Evolutionary conservation across 2,113 vertebrate genomes (phyloP), one percentile per base, ranked within the genome.

Genomic region (Alouatta palliata): DNA sequence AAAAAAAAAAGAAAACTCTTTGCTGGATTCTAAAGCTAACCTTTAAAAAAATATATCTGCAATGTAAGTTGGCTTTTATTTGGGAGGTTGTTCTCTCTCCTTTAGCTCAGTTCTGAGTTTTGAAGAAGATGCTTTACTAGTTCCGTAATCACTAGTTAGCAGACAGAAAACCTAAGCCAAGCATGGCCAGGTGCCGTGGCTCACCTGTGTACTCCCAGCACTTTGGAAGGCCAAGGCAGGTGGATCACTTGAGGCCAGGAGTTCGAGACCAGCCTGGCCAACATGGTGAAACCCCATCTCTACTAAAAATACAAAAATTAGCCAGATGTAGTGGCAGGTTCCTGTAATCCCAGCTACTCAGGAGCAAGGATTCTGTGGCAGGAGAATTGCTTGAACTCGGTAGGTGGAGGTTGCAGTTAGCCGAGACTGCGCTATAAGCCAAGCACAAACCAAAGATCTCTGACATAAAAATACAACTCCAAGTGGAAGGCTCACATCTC

Each of bases 21-120:
- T 17, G 56, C n/a, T 77, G 13, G 4, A 76, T 87, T 95, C 45
- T 84, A 73, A 87, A 75, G n/a, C 3, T 32, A 87, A 20, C 1
- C 21, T 95, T 91, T 93, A 20, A n/a, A 58, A 68, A 93, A 89
- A 4, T 17, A 89, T 95, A 97, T 95, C 82, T 93, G 77, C 64
- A 70, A 0, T 54, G 11, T n/a, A 84, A 76, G 8, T 91, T 94
- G 32, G 47, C 3, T 87, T 86, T 54, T 52, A 85, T 75, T 77
- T 49, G 6, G 25, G 49, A 75, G 19, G 20, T n/a, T 64, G 7
- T 79, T 84, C 16, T 87, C 37, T 95, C 11, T 58, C 40, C 32
- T 94, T 75, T 58, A 86, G 21, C 14, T 94, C 56, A 17, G 47
- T 45, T 12, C 52, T 83, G 27, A 47, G 25, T 64, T 94, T 80